Percentiles rank a stretch among this genome's conserved stretches.
Conservation (phyloP, 2,113 vertebrate genomes). For the Mobula hypostoma region DNA sequence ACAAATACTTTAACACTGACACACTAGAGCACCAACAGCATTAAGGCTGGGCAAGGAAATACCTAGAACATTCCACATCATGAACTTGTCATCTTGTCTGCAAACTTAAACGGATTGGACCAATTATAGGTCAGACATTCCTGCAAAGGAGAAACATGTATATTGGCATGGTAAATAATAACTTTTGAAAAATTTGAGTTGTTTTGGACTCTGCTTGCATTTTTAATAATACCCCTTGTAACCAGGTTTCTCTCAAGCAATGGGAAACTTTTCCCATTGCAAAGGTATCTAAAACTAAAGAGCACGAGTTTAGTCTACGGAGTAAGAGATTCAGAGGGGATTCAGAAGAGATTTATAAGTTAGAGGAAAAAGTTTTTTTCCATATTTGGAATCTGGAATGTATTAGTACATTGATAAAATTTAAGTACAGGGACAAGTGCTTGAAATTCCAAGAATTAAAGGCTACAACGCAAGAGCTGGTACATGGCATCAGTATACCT, state of each 20-base stretch:
- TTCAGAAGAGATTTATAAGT: too few species aligned
- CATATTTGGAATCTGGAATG: too few species aligned
- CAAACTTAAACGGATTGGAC: not conserved
- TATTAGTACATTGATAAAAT: too few species aligned
- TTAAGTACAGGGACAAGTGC: too few species aligned
- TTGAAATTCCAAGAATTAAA: too few species aligned
- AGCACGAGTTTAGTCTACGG: too few species aligned
- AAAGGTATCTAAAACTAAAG: too few species aligned
- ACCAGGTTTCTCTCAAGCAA: not conserved
- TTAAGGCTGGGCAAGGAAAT: not conserved
- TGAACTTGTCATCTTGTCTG: not conserved
- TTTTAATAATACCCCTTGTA: not conserved
- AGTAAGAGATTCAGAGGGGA: too few species aligned
- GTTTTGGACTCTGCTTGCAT: not conserved
- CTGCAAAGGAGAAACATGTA: not conserved
- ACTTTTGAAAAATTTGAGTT: not conserved
- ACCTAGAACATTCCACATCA: not conserved
- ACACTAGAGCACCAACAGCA: not conserved
- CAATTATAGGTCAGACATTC: not conserved
- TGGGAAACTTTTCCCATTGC: too few species aligned
- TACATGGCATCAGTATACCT: too few species aligned
- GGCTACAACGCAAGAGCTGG: too few species aligned
- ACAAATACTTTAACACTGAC: not conserved
- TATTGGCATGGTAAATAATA: not conserved
- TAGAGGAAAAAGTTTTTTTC: too few species aligned